Base-by-base conservation (phyloP, 2,888 invertebrate genomes). In the Sminthurinus aureus region DNA sequence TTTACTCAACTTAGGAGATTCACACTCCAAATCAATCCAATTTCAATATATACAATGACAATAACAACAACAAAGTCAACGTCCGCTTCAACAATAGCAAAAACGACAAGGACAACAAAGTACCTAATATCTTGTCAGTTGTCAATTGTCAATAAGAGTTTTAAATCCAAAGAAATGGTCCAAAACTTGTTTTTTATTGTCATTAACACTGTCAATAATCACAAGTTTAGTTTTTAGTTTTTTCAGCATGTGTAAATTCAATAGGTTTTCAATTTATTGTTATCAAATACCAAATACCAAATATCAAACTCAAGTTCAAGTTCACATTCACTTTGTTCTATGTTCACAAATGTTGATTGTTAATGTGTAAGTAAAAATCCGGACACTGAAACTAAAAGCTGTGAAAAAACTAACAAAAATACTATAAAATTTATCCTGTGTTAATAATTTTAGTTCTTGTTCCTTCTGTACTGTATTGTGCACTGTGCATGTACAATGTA, bases 1-100 rank as follows among this genome's bases (percentile, higher is more conserved):
- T 83, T 86, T 77, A 51, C 18, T 26, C 50, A 58, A 58, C 58
- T 77, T 20, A 77, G 52, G 51, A 58, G 13, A 0, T n/a, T 75
- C 51, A 51, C 50, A 75, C 75, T 51, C 38, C 20, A 20, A n/a
- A 4, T 38, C 38, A n/a, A 4, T 38, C 38, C 50, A 75, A 75
- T 20, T 75, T 11, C 75, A 38, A 51, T 64, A 69, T 20, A 69
- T 11, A 15, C 4, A 20, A 20, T n/a, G n/a, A 69, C 9, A 69
- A n/a, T 3, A 3, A 69, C 69, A 20, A 69, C 20, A 11, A 9
- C 2, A 58, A 15, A 6, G 58, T 58, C 69, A 64, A n/a, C 9
- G 64, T 64, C 64, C 1, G n/a, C 64, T 64, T 64, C 3, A 15
- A 64, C 3, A 64, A 64, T 15, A 64, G n/a, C n/a, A 69, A 69